Evolutionary conservation across 2,113 vertebrate species (phyloP), one percentile per base, ranked within the genome.

Genomic region (Procavia capensis): DNA sequence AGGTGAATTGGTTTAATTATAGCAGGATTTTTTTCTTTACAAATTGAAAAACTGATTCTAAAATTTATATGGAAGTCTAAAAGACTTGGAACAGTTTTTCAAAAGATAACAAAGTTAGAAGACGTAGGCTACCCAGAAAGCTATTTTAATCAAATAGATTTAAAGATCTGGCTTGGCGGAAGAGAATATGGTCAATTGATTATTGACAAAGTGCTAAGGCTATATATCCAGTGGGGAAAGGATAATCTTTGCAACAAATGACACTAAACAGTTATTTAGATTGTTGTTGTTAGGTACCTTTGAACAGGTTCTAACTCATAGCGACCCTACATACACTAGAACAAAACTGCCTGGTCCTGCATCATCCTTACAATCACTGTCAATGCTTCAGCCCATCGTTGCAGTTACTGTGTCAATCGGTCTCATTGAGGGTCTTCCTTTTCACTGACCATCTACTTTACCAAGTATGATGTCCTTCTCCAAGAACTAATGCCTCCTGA

Each of bases 21-120:
- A 80, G 59, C 36, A 74, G 4, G 2, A 10, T n/a, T 68, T n/a
- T 57, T 57, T 57, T 57, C 29, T 1, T 47, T 31, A 64, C 20
- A 85, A 75, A 54, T 9, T 85, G 36, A 41, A 24, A 79, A 36
- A 20, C 8, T 66, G 19, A 47, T 68, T 89, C 64, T 76, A 89
- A 85, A 89, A 85, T 93, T 76, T 68, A 83, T 36, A 63, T 68
- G 54, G 25, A 86, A 87, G 41, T 41, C 22, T 31, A 89, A 92
- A 85, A 3, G 22, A 64, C 20, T 88, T 84, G 27, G 31, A 76
- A 63, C 72, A 45, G 74, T 59, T 88, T 80, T 85, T 27, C 9
- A 76, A 63, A 61, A 81, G n/a, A 79, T 45, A 95, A 82, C 19
- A 72, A 89, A 86, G 47, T n/a, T 47, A 59, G 34, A 74, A 24